Evolutionary conservation across 1,140 invertebrate genomes (phyloP).

Genomic region (Chlorops oryzae): DNA sequence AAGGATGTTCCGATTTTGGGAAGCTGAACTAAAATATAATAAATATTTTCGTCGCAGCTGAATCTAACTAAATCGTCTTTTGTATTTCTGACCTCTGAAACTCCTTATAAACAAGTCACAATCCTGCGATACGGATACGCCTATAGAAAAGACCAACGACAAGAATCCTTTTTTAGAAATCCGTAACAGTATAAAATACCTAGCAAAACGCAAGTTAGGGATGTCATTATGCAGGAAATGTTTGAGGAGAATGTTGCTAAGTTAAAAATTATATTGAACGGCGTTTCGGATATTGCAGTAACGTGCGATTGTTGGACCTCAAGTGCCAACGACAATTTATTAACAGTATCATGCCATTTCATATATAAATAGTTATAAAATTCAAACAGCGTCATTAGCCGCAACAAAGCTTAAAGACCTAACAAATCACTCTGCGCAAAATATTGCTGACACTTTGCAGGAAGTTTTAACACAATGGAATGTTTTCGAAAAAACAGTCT

Average conservation of each 20-base stretch:
- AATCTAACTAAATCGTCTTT: too few species aligned
- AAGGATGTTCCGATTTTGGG: too few species aligned
- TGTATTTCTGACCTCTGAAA: too few species aligned
- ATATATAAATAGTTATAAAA: not conserved
- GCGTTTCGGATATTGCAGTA: not conserved
- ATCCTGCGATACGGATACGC: too few species aligned
- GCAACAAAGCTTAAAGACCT: constrained; percentile 13
- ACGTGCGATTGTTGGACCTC: not conserved
- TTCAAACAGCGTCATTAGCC: not conserved
- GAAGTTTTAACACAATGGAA: constrained; percentile 1
- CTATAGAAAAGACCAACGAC: too few species aligned
- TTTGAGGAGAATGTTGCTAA: not conserved
- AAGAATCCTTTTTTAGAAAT: too few species aligned
- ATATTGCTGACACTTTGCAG: constrained; percentile 11
- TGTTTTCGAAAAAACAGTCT: constrained; percentile 2
- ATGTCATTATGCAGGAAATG: not conserved
- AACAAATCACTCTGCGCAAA: constrained; percentile 16
- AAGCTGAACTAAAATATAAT: too few species aligned
- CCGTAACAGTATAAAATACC: not conserved
- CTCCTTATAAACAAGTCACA: too few species aligned
- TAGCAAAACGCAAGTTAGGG: not conserved
- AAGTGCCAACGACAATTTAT: not conserved
- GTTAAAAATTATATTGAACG: not conserved
- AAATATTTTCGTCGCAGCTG: too few species aligned
- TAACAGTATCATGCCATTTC: not conserved